These are phyloP conservation scores for Oryzias melastigma DNA, from an alignment of 2,113 vertebrate species.

Conservation along the genomic window DNA sequence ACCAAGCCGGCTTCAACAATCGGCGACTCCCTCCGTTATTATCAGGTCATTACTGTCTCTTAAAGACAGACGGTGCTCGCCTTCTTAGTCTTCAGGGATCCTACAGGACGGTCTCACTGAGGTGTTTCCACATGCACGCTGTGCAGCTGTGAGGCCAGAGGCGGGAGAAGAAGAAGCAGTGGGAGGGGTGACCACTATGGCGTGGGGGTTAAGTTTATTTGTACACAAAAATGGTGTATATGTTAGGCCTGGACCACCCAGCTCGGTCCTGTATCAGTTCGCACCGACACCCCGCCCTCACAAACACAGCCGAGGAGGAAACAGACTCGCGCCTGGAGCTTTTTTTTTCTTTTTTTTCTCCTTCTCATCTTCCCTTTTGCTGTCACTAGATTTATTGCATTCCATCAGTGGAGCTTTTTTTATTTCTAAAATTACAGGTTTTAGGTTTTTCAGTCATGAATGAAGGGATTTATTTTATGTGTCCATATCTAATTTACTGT, in stretches of 20 bases:
- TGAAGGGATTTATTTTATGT: constrained; percentile 40
- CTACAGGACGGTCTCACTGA: constrained; percentile 35
- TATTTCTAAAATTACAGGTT: constrained; percentile 79
- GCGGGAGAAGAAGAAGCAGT: constrained; percentile 56
- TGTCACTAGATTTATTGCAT: constrained; percentile 78
- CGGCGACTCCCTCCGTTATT: constrained; percentile 21
- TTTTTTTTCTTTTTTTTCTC: constrained; percentile 46
- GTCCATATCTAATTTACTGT: constrained; percentile 41
- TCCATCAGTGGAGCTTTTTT: constrained; percentile 64
- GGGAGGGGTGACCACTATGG: constrained; percentile 74
- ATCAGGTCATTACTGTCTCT: constrained; percentile 29
- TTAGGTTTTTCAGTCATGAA: constrained; percentile 73
- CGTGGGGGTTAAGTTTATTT: constrained; percentile 80
- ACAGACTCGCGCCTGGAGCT: constrained; percentile 44
- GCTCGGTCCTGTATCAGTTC: constrained; percentile 74
- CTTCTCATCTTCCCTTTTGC: constrained; percentile 46
- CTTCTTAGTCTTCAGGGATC: constrained; percentile 22
- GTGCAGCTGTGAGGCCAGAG: constrained; percentile 62
- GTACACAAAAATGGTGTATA: constrained; percentile 79
- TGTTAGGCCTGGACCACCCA: constrained; percentile 78
- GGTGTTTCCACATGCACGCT: constrained; percentile 43
- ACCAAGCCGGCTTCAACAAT: constrained; percentile 12
- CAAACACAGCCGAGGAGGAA: constrained; percentile 55
- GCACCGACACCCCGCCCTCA: constrained; percentile 63
- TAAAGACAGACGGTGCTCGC: constrained; percentile 34